These are phyloP conservation scores for Etheostoma perlongum DNA, from an alignment of 2,797 vertebrate genomes.

Conservation along the genomic window DNA sequence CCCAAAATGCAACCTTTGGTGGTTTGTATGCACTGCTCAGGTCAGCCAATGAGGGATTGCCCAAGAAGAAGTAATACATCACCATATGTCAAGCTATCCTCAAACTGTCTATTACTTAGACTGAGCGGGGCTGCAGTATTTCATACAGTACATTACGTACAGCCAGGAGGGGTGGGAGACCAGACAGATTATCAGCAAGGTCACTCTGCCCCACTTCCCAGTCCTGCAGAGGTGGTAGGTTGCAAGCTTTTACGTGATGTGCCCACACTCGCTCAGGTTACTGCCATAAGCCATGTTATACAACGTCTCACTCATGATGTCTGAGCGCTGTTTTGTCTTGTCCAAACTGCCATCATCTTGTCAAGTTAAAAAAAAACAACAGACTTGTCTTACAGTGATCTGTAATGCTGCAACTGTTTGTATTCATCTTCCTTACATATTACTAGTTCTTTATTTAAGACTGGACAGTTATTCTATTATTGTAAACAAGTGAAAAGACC, in stretches of 20 bases:
- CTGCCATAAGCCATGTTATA: conserved; percentile 63
- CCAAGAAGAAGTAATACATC: conserved; percentile 49
- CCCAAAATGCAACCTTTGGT: conserved; percentile 16
- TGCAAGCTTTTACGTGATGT: conserved; percentile 13
- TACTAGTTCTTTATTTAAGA: background rate
- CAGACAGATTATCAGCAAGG: conserved; percentile 80
- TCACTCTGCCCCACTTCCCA: conserved; percentile 75
- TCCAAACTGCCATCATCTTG: conserved; percentile 43
- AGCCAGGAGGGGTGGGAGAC: conserved; percentile 50
- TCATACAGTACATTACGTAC: conserved; percentile 56
- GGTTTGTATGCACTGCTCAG: conserved; percentile 30
- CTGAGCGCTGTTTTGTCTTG: conserved; percentile 35
- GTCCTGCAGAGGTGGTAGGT: conserved; percentile 53
- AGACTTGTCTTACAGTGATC: conserved; percentile 7
- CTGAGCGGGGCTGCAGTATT: conserved; percentile 42
- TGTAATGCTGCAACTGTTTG: background rate
- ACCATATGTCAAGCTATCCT: conserved; percentile 59
- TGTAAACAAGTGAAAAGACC: background rate
- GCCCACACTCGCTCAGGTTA: conserved; percentile 58
- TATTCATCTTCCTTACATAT: background rate
- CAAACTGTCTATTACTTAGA: conserved; percentile 68
- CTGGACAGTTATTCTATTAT: background rate
- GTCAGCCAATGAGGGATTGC: conserved; percentile 42
- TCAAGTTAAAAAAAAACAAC: conserved; percentile 3
- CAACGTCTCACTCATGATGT: conserved; percentile 50